Base-by-base conservation (phyloP, 2,113 vertebrate genomes). In the Protomyctophum bolini region DNA sequence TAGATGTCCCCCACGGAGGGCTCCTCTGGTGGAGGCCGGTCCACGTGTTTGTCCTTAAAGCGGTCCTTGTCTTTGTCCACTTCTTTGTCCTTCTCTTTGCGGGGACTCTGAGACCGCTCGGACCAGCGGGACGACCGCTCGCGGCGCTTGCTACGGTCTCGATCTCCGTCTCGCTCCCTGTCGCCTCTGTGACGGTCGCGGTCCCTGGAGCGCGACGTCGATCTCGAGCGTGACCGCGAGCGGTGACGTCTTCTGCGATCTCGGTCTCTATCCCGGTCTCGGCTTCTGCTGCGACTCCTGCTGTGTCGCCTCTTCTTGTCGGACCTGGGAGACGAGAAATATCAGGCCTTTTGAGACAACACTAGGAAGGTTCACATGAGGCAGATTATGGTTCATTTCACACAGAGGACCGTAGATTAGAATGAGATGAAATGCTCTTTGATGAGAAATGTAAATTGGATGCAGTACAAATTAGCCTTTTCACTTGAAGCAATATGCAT, bases 1-100 rank as follows among this genome's bases (percentile, higher is more conserved):
- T 98, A 99, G 73, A 99, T 97, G 86, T 98, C 98, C 0, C 97
- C 98, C 0, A 99, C 96, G 28, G 95, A 93, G 0, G 98, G 98
- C 66, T 99, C 98, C 79, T 99, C 98, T 0, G 97, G 96, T 0
- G 98, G 97, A 0, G 97, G 98, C 0, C 97, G 95, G 73, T 99
- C 98, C 58, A 99, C 92, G 0, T 97, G 96, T 73, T 97, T 98
- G 78, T 99, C 98, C 63, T 95, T 95, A 97, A 97, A 98, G 0
- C 95, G 92, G 61, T 96, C 96, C 5, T 87, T 73, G 33, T 90
- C 91, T 70, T 79, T 87, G 46, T 91, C 87, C 47, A 91, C 81
- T 6, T 95, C 95, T 76, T 70, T 91, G 2, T 78, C 91, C 28
- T 92, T 60, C 58, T 86, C 94, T 73, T 83, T 91, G 2, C 82